Evolutionary conservation across 2,113 vertebrate genomes (phyloP), one percentile per base, ranked within the genome.

Genomic region (Myotis brandtii): DNA sequence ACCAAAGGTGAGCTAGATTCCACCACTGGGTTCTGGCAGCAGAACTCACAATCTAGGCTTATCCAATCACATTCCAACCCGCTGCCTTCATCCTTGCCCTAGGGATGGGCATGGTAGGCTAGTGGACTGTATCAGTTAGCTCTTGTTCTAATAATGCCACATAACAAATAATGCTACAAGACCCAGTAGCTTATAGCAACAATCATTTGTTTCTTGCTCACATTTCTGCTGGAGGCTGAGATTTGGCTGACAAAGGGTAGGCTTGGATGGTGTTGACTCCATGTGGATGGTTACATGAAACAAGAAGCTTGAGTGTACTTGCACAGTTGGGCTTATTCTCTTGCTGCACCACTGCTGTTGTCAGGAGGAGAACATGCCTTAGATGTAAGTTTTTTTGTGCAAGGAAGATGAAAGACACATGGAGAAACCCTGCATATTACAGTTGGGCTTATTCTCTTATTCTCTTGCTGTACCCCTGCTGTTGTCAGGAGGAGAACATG

Each of bases 111-210:
- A 84, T 10, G 8, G 40, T 69, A 54, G 30, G 27, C 17, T n/a
- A 64, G 56, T 43, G 80, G 25, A 54, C 7, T 76, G 1, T 73
- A n/a, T 86, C 67, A 46, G 59, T 82, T 72, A 93, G 76, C 30
- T 43, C 54, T 34, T 86, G 43, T 48, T 76, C 18, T 88, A 54
- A 62, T 48, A 32, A 48, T 64, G 48, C 25, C 48, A 54, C 32
- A 9, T 81, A 76, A 81, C 25, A 92, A 79, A 72, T 76, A 30
- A 82, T 62, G 59, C 87, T 54, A n/a, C n/a, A 82, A 93, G 82
- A 81, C 30, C 25, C 52, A 37, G 30, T 52, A 50, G 25, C 52
- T 96, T 91, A 59, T 34, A 89, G 86, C 37, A 75, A 84, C 14
- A 75, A 52, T 23, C 32, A 62, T 76, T 76, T 72, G n/a, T 89